Evolutionary conservation across 2,113 vertebrate species (phyloP).

Genomic region (Lepus americanus): DNA sequence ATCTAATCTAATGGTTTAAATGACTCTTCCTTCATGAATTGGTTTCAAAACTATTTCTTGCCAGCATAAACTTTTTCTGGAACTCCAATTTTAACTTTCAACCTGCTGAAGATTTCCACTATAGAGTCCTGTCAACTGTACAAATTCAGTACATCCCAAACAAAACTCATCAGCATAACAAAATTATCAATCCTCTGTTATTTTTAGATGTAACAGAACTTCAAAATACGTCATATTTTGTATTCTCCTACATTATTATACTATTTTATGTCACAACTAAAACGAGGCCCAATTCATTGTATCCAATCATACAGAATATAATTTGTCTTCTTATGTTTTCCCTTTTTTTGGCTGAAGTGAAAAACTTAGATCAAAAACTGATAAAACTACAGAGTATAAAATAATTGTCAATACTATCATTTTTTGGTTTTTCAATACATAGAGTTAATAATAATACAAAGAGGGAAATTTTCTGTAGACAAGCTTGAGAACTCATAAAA

Average conservation of each 20-base stretch:
- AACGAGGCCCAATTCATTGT: background rate
- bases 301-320: background rate
- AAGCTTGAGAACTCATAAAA: conserved; percentile 51
- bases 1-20: background rate
- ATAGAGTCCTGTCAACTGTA: background rate
- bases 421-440: background rate
- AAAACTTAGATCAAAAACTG: background rate
- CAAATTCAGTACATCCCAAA: background rate
- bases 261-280: background rate
- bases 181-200: background rate
- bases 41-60: conserved; percentile 5
- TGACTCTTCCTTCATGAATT: conserved; percentile 23
- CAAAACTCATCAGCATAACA: background rate
- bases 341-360: background rate
- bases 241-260: background rate
- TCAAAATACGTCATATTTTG: conserved; percentile 22
- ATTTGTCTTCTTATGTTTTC: background rate
- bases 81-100: conserved; percentile 36
- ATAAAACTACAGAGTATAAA: conserved; percentile 1
- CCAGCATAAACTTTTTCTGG: background rate
- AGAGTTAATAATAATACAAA: conserved; percentile 17
- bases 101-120: background rate
- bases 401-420: background rate
- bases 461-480: background rate
- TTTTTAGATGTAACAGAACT: background rate